Evolutionary conservation across 2,113 vertebrate genomes (phyloP).

Genomic region (Vombatus ursinus): DNA sequence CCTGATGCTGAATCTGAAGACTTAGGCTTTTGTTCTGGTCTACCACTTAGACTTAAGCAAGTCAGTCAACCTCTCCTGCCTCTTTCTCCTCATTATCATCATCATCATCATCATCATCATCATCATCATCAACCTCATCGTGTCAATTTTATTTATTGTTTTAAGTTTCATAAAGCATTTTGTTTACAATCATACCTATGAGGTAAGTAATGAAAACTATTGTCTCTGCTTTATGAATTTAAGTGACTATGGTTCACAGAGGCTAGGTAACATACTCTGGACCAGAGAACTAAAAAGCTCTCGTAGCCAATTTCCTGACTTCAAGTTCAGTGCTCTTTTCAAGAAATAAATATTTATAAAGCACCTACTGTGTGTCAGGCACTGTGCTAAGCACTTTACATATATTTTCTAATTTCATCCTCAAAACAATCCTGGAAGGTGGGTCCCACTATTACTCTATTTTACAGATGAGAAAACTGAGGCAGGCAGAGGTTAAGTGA

Average conservation of each 20-base stretch:
- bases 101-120: neutral
- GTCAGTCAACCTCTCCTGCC: neutral
- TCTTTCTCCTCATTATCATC: neutral
- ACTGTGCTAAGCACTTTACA: neutral
- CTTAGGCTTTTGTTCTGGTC: neutral
- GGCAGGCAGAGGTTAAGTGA: neutral
- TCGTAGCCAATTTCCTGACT: neutral
- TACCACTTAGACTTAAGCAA: neutral
- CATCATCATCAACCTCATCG: neutral
- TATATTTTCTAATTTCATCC: neutral
- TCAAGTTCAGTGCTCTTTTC: neutral
- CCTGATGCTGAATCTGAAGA: neutral
- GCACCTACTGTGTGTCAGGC: neutral
- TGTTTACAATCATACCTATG: neutral
- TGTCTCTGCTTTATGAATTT: neutral
- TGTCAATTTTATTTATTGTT: neutral
- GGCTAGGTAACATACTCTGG: neutral
- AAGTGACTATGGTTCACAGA: slow-evolving; percentile 9
- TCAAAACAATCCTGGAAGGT: neutral
- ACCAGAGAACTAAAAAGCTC: neutral
- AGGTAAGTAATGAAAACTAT: neutral
- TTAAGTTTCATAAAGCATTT: neutral
- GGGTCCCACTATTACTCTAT: neutral
- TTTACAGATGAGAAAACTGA: neutral
- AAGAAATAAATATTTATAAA: neutral